These are phyloP conservation scores for Patiria pectinifera DNA, from an alignment of 53 echinoderm and acorn worm species.

Conservation along the genomic window DNA sequence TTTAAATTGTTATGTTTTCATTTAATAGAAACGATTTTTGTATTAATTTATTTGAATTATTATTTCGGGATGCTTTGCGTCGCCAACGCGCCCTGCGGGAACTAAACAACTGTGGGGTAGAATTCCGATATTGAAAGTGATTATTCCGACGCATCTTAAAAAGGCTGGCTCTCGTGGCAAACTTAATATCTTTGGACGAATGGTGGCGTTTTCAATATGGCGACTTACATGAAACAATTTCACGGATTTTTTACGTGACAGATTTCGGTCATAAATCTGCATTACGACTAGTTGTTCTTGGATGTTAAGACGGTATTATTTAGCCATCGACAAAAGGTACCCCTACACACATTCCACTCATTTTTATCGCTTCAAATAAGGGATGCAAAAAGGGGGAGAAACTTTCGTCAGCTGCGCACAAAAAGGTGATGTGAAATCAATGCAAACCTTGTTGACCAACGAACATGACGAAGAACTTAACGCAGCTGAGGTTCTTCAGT, in stretches of 20 bases:
- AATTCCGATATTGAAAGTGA: too few relatives aligned
- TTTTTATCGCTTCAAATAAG: not conserved
- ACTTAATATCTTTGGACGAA: too few relatives aligned
- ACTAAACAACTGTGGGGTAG: too few relatives aligned
- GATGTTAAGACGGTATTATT: not conserved
- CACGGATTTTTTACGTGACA: not conserved
- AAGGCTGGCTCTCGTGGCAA: too few relatives aligned
- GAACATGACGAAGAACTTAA: not conserved
- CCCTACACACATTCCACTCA: not conserved
- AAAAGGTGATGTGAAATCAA: conserved; percentile 38
- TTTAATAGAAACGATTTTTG: too few relatives aligned
- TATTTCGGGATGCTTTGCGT: too few relatives aligned
- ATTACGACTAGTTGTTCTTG: not conserved
- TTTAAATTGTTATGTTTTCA: too few relatives aligned
- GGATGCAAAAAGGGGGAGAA: conserved; percentile 51
- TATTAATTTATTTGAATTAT: too few relatives aligned
- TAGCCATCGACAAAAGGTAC: not conserved
- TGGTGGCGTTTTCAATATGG: conserved; percentile 41
- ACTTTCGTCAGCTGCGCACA: conserved; percentile 33
- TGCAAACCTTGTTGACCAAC: conserved; percentile 1
- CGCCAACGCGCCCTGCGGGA: too few relatives aligned
- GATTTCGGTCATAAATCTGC: too few relatives aligned
- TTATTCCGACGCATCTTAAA: too few relatives aligned
- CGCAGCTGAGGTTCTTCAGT: conserved; percentile 35
- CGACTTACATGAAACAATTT: conserved; percentile 20